phyloP scores from a whole-genome alignment of 1,140 invertebrate species.

The Platorchestia sp. region DNA sequence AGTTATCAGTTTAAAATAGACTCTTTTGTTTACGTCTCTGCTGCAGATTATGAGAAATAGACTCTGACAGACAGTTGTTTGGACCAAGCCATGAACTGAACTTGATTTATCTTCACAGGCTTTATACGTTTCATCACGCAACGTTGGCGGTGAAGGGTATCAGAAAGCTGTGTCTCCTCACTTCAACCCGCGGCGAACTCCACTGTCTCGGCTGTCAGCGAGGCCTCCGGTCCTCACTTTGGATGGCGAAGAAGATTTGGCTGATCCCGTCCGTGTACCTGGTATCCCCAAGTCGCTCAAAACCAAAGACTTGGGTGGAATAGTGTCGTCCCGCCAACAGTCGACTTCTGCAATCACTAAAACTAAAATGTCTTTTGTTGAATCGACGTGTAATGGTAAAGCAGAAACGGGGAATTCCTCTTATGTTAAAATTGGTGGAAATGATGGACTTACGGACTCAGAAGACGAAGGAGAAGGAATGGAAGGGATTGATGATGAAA shows the following conservation, averaged over 20 bases:
- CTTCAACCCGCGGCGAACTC: neutral
- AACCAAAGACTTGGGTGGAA: constrained; percentile 30
- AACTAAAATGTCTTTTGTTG: neutral
- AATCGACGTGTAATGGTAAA: neutral
- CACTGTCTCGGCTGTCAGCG: neutral
- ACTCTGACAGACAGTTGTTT: too few relatives aligned
- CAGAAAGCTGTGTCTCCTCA: neutral
- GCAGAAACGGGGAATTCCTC: neutral
- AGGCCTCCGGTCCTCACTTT: neutral
- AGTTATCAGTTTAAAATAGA: too few relatives aligned
- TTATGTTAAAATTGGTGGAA: constrained; percentile 13
- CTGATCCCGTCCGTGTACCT: neutral
- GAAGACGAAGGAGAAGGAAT: constrained; percentile 40
- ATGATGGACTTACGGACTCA: constrained; percentile 29
- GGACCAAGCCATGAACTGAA: too few relatives aligned
- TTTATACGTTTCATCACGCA: neutral
- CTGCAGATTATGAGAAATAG: too few relatives aligned
- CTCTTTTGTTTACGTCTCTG: too few relatives aligned
- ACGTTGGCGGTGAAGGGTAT: neutral
- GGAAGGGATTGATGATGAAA: constrained; percentile 29
- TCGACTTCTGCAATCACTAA: constrained; percentile 7
- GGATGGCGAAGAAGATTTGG: neutral
- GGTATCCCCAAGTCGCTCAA: neutral
- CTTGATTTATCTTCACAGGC: neutral
- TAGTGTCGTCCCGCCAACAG: neutral